Evolutionary conservation across 2,797 vertebrate species (phyloP), one percentile per base, ranked within the genome.

Genomic region (Philypnodon macrostomus): DNA sequence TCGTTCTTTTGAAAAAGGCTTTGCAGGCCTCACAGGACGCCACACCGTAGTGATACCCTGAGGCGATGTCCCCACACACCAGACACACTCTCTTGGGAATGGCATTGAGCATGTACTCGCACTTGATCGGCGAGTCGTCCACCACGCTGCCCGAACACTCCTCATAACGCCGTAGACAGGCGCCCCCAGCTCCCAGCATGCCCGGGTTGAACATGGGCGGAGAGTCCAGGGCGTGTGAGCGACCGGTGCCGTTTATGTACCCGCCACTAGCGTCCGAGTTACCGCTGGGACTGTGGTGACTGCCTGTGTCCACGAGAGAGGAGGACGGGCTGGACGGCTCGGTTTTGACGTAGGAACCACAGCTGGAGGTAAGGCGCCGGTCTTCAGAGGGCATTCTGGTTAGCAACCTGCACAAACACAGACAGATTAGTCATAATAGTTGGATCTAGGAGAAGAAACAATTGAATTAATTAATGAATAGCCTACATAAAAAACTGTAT

Each of bases 21-120:
- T 97, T 97, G 87, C 95, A 97, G 0, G 94, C 95, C 82, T 97
- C 93, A 7, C 95, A 97, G 83, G 94, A 96, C 32, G 95, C 94
- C 80, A 97, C 94, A 0, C 95, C 95, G 0, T 97, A 97, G 86
- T 96, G 95, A 73, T 93, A 97, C 17, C 95, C 95, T 0, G 95
- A 96, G 15, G 92, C 95, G 40, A 94, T 91, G 84, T 97, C 95
- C 17, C 94, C 93, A 0, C 95, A 97, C 73, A 97, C 94, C 53
- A 96, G 90, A 67, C 95, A 97, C 63, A 97, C 83, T 77, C 93
- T 88, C 81, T 95, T 96, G 77, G 95, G 93, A 67, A 94, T 92
- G 38, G 91, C 87, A 21, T 92, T 95, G 63, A 97, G 90, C 91
- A 94, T 91, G 80, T 93, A 95, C 85, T 95, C 93, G 87, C 93